Percentiles rank a stretch among this genome's conserved stretches.
Evolutionary conservation across 2,888 invertebrate species (phyloP).

Genomic region (Phymatocera aterrima): DNA sequence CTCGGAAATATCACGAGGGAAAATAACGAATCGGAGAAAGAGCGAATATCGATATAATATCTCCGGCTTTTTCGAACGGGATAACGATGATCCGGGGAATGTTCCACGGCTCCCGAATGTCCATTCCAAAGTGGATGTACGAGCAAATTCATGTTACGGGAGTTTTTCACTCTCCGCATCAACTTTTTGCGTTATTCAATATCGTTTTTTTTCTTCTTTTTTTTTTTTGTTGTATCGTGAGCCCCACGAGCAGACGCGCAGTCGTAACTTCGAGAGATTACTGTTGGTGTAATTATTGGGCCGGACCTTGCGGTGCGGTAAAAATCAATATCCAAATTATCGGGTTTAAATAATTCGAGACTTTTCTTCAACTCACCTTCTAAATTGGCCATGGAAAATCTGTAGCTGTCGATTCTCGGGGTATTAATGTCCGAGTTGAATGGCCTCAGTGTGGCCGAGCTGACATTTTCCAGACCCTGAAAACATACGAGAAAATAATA

Average conservation of each 20-base stretch:
- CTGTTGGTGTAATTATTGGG: background rate
- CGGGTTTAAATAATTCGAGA: background rate
- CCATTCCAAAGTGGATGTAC: background rate
- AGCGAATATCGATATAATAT: background rate
- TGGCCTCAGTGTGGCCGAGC: slow-evolving; percentile 79
- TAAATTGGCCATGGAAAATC: slow-evolving; percentile 97
- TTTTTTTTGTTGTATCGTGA: background rate
- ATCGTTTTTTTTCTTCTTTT: background rate
- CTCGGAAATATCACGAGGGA: background rate
- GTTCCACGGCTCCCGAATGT: background rate
- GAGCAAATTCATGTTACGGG: background rate
- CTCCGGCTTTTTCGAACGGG: background rate
- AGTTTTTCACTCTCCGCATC: background rate
- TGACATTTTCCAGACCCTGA: slow-evolving; percentile 83
- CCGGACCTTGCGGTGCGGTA: too few species aligned
- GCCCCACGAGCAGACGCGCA: background rate
- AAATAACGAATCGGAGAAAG: too few species aligned
- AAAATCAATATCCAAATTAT: background rate
- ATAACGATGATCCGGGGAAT: background rate
- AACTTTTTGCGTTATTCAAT: background rate
- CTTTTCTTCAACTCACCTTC: slow-evolving; percentile 79
- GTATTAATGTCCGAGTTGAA: slow-evolving; percentile 84
- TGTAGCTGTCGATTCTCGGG: slow-evolving; percentile 91
- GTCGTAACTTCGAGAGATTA: background rate
- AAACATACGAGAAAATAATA: slow-evolving; percentile 71